phyloP scores from a whole-genome alignment of 2,797 vertebrate species.

The Mastacembelus armatus region DNA sequence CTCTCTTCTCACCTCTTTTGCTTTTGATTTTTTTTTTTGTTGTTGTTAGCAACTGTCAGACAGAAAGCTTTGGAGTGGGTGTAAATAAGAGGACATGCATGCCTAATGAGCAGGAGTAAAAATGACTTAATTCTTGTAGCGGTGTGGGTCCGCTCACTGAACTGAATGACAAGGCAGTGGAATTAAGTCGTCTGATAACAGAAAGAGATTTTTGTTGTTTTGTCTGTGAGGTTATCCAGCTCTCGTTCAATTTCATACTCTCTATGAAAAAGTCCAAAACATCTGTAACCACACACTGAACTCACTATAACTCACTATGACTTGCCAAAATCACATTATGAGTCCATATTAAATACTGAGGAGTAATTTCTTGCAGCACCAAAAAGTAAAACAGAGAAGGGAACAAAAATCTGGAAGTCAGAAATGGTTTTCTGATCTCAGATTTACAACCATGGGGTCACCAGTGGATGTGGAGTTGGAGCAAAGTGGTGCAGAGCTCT shows the following conservation, averaged over 20 bases:
- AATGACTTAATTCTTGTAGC: conserved; percentile 18
- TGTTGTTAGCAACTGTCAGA: conserved; percentile 36
- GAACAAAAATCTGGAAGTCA: conserved; percentile 6
- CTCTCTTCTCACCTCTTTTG: conserved; percentile 31
- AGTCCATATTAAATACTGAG: conserved; percentile 43
- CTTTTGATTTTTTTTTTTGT: neutral
- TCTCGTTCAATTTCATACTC: conserved; percentile 30
- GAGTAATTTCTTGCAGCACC: conserved; percentile 18
- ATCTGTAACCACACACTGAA: conserved; percentile 47
- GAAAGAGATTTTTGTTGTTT: conserved; percentile 9
- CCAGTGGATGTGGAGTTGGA: conserved; percentile 78
- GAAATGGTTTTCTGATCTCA: conserved; percentile 51
- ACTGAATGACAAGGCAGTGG: conserved; percentile 10
- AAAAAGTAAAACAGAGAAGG: conserved; percentile 7
- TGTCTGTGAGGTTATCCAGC: conserved; percentile 19
- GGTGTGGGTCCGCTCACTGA: neutral
- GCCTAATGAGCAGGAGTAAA: conserved; percentile 43
- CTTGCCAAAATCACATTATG: conserved; percentile 45
- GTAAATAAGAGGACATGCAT: conserved; percentile 41
- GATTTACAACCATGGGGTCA: conserved; percentile 76
- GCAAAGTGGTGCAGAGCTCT: conserved; percentile 74
- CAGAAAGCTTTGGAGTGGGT: conserved; percentile 34
- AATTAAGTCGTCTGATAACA: conserved; percentile 26
- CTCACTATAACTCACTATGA: conserved; percentile 33
- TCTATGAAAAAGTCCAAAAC: conserved; percentile 25